Evolutionary conservation across 2,797 vertebrate genomes (phyloP).

Genomic region (Falco rusticolus): DNA sequence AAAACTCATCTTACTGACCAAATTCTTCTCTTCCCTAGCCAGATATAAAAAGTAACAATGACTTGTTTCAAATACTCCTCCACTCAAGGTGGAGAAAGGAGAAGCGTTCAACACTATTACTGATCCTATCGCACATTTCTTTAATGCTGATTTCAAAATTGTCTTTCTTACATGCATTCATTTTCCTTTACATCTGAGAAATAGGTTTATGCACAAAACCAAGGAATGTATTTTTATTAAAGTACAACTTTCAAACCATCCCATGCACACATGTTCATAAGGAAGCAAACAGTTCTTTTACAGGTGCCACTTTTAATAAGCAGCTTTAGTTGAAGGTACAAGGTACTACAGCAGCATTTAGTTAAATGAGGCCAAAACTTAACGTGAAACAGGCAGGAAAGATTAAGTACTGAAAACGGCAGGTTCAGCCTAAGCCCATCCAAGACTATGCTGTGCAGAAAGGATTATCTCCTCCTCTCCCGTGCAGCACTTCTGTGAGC

Average conservation of each 20-base stretch:
- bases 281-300: not conserved
- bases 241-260: not conserved
- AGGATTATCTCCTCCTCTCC: not conserved
- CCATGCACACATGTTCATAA: not conserved
- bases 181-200: conserved; percentile 55
- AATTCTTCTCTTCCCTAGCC: not conserved
- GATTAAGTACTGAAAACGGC: not conserved
- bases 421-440: not conserved
- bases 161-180: not conserved
- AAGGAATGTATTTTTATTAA: not conserved
- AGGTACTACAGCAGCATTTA: not conserved
- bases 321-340: not conserved
- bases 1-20: not conserved
- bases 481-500: not conserved
- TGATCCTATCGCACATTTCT: not conserved
- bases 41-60: not conserved
- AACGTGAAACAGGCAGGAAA: not conserved
- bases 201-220: not conserved
- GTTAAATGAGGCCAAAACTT: conserved; percentile 1
- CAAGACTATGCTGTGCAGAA: not conserved
- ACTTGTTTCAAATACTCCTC: conserved; percentile 1
- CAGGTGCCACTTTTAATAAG: not conserved
- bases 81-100: not conserved
- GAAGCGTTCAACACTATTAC: not conserved
- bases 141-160: not conserved